Percentiles rank a stretch among this genome's conserved stretches.
phyloP scores from a whole-genome alignment of 92 coral and sea anemone species.

The Nematostella vectensis region DNA sequence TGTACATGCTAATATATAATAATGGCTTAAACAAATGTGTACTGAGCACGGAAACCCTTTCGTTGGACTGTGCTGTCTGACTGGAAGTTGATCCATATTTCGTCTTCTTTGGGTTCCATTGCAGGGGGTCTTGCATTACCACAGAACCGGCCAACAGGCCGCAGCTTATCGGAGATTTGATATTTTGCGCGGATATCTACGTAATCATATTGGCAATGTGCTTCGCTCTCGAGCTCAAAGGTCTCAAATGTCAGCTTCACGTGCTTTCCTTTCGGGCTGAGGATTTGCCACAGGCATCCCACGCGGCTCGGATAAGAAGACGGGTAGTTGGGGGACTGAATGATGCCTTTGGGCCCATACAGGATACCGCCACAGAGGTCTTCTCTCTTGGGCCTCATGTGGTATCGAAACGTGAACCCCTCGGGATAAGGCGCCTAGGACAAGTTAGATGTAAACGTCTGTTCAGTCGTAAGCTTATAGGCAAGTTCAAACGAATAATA shows the following conservation, averaged over 20 bases:
- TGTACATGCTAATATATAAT: too few relatives aligned
- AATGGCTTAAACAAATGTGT: too few relatives aligned
- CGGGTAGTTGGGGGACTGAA: slow-evolving; percentile 66
- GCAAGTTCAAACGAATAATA: neutral
- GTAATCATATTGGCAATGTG: slow-evolving; percentile 56
- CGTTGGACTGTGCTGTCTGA: slow-evolving; percentile 71
- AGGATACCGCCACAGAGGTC: slow-evolving; percentile 48
- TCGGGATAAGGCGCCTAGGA: slow-evolving; percentile 49
- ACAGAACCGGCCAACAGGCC: slow-evolving; percentile 67
- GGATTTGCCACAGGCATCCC: slow-evolving; percentile 60
- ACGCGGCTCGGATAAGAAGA: slow-evolving; percentile 52
- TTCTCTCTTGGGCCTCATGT: slow-evolving; percentile 66
- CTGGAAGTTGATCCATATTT: slow-evolving; percentile 41
- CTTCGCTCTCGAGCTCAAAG: slow-evolving; percentile 58
- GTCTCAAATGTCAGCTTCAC: slow-evolving; percentile 42
- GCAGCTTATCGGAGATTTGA: slow-evolving; percentile 6
- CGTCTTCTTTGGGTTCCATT: slow-evolving; percentile 31
- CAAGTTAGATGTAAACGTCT: too few relatives aligned
- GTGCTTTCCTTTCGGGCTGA: slow-evolving; percentile 32
- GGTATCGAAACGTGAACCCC: slow-evolving; percentile 44
- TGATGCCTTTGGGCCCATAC: slow-evolving; percentile 43
- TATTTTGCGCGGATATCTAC: slow-evolving; percentile 38
- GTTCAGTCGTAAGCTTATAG: neutral
- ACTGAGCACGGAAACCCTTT: slow-evolving; percentile 55
- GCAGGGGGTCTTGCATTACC: slow-evolving; percentile 39